A percentile compares a stretch with the other conserved stretches of the same genome.
Evolutionary conservation across 2,888 invertebrate species (phyloP).

Genomic region (Epinotia ramella): DNA sequence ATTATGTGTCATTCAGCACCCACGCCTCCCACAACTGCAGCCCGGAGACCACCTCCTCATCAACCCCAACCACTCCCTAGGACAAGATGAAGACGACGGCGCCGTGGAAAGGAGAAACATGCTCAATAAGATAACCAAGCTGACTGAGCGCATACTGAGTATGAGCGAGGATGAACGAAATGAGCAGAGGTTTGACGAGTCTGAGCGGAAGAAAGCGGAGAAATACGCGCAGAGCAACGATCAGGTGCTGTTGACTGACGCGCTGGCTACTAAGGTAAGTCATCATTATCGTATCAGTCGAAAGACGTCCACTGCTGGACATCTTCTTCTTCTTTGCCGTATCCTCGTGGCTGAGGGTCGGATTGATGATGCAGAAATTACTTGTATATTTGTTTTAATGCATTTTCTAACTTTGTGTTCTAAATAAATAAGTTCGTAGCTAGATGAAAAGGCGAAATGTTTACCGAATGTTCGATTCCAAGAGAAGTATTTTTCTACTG

Average conservation of each 20-base stretch:
- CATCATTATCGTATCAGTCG: background rate
- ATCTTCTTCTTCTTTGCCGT: too few species aligned
- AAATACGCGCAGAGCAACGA: conserved; percentile 78
- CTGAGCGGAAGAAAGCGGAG: conserved; percentile 77
- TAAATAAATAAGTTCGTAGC: too few species aligned
- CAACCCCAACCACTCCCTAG: conserved; percentile 57
- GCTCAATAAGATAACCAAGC: conserved; percentile 74
- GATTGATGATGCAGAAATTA: too few species aligned
- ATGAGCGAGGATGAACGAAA: conserved; percentile 76
- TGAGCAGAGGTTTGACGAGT: conserved; percentile 77
- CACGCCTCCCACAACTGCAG: too few species aligned
- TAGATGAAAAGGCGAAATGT: too few species aligned
- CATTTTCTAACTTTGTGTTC: too few species aligned
- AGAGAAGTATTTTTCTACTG: too few species aligned
- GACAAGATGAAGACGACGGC: conserved; percentile 54
- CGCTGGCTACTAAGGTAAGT: conserved; percentile 51
- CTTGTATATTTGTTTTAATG: too few species aligned
- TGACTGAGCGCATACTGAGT: conserved; percentile 79
- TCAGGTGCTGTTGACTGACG: conserved; percentile 73
- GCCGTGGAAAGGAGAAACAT: conserved; percentile 73
- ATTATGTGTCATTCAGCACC: too few species aligned
- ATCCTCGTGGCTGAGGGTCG: too few species aligned
- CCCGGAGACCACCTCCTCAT: conserved; percentile 88
- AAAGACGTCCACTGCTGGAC: too few species aligned
- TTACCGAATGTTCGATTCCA: too few species aligned